Evolutionary conservation across 1,140 invertebrate genomes (phyloP), one percentile per base, ranked within the genome.

Genomic region (Drosophila seguyi): DNA sequence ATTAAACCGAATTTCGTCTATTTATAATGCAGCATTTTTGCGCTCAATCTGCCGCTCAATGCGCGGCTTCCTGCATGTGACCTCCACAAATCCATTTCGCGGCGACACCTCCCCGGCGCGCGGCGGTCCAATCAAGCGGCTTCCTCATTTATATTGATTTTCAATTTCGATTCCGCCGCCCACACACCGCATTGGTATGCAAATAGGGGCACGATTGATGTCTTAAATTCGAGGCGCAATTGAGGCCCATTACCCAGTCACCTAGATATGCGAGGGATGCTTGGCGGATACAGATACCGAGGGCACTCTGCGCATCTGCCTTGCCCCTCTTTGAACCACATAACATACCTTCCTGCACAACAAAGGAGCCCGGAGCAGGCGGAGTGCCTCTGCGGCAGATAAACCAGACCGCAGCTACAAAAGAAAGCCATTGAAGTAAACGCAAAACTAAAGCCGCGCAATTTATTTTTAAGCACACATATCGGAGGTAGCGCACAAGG

Each of bases 391-490:
- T 71, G 50, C 34, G 42, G 68, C 52, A 34, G 68, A 72, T 71
- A 72, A 60, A 63, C 38, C 61, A 47, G 41, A 67, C 82, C 75
- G 75, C 72, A 87, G 59, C 65, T 71, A 83, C 68, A 78, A 77
- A 69, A 42, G 67, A 71, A 84, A 85, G 66, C 85, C 77, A 84
- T 84, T 62, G 72, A 71, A 90, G 77, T 78, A 71, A 77, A 73
- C 74, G 67, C 81, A 85, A 75, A 81, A 75, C 85, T 90, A 90
- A 85, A 85, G 74, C 69, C 71, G 44, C 67, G 79, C 85, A 90
- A 90, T 90, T 90, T 90, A 81, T 79, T 86, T 84, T 84, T 90
- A 88, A 88, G 85, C 68, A 87, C 76, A 88, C 61, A 78, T 88
- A 76, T 76, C 84, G 79, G 42, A 57, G 55, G 57, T 57, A 79